These are phyloP conservation scores for Matsumyia berberina DNA, from an alignment of 2,888 invertebrate genomes.

Conservation along the genomic window DNA sequence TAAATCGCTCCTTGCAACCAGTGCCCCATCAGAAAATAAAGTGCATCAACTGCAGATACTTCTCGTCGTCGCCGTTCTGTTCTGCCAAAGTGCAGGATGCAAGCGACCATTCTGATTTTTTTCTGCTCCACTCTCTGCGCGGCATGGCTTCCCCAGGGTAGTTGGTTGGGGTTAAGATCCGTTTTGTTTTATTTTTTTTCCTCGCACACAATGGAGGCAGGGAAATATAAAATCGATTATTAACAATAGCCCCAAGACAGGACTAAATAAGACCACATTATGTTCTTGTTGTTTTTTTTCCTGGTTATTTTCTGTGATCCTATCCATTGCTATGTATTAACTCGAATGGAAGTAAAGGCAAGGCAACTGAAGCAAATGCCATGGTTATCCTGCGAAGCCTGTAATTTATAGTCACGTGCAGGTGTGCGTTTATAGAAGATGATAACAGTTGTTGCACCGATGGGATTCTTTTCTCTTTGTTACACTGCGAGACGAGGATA, in stretches of 20 bases:
- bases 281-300: conserved; percentile 1
- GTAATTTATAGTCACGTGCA: conserved; percentile 68
- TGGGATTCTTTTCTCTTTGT: neutral
- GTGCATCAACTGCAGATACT: conserved; percentile 45
- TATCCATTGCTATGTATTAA: conserved; percentile 55
- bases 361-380: conserved; percentile 1
- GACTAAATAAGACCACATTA: conserved; percentile 36
- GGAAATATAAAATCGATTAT: conserved; percentile 59
- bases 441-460: conserved; percentile 32
- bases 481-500: neutral
- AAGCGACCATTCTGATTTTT: conserved; percentile 37
- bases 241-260: conserved; percentile 52
- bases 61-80: neutral
- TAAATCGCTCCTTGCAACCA: conserved; percentile 16
- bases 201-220: conserved; percentile 19
- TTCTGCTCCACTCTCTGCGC: conserved; percentile 14
- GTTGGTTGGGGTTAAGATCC: conserved; percentile 30
- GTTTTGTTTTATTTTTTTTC: neutral
- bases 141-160: conserved; percentile 5
- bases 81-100: conserved; percentile 38
- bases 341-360: conserved; percentile 28
- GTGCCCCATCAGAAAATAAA: conserved; percentile 33
- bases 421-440: conserved; percentile 56
- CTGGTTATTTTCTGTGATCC: neutral
- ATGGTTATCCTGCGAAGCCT: conserved; percentile 46